phyloP scores from a whole-genome alignment of 2,888 invertebrate species.

The Caenorhabditis sp. region DNA sequence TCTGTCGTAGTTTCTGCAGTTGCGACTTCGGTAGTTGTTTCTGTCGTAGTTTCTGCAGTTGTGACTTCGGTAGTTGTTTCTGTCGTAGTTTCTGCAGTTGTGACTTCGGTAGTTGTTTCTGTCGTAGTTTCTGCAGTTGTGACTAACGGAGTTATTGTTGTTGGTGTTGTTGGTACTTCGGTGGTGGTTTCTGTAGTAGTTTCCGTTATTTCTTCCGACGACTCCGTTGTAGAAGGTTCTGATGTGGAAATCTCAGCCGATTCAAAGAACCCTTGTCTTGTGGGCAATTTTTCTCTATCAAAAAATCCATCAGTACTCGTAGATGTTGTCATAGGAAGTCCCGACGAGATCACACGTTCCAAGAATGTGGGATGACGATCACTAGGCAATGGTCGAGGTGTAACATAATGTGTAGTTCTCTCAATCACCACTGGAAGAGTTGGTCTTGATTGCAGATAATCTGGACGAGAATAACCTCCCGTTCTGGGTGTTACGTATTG shows the following conservation, averaged over 20 bases:
- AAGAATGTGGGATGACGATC: conserved; percentile 24
- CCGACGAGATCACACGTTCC: conserved; percentile 10
- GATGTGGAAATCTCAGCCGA: not conserved
- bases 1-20: not conserved
- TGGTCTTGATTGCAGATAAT: conserved; percentile 29
- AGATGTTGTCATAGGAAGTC: not conserved
- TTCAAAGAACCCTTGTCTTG: not conserved
- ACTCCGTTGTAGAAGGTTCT: conserved; percentile 9
- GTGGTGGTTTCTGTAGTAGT: not conserved
- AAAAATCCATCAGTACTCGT: not conserved
- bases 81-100: conserved; percentile 7
- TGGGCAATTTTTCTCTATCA: not conserved
- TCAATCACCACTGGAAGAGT: conserved; percentile 32
- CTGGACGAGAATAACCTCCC: conserved; percentile 24
- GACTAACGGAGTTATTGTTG: conserved; percentile 8
- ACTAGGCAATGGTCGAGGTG: conserved; percentile 4
- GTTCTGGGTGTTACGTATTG: not conserved
- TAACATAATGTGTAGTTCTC: conserved; percentile 29
- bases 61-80: not conserved
- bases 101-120: conserved; percentile 1
- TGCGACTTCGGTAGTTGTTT: not conserved
- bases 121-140: not conserved
- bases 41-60: conserved; percentile 2
- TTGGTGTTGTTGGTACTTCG: not conserved
- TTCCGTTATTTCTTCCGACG: not conserved